Base-by-base conservation (phyloP, 2,797 vertebrate species). In the Anniella stebbinsi region DNA sequence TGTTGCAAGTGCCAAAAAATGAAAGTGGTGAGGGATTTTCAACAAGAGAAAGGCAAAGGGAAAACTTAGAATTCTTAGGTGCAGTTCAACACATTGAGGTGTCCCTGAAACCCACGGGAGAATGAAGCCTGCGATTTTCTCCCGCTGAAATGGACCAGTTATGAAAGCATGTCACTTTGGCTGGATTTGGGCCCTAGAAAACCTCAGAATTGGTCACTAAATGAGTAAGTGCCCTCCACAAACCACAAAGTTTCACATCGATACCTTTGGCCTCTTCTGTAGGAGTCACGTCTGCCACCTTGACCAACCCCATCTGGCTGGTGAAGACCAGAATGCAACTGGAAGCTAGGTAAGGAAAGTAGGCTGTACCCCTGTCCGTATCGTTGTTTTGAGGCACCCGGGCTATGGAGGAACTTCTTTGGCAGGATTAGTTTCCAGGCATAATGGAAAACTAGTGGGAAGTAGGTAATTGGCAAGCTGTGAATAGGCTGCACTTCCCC, bases 291-390 rank as follows among this genome's bases (percentile, higher is more conserved):
- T 94, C 94, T 23, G 33, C 95, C 70, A 95, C 96, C 0, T 91
- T 96, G 60, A 96, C 96, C 84, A 97, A 95, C 76, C 96, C 96
- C 48, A 94, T 97, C 86, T 97, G 96, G 96, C 51, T 97, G 87
- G 96, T 97, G 93, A 97, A 97, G 92, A 97, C 96, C 73, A 95
- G 96, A 86, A 96, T 97, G 96, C 96, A 97, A 87, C 92, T 97
- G 91, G 93, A 97, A 91, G 92, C 88, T 89, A 96, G 96, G 96
- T 96, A 85, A 94, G 87, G 11, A 15, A 54, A 75, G 18, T 17
- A 36, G 54, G 23, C 25, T 13, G 10, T 48, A 2, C 7, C 30
- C 41, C n/a, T 12, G 60, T 86, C 51, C 36, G 33, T 38, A 18
- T 7, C 45, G 15, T 3, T 1, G 10, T 72, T 38, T 28, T 89